Base-by-base conservation (phyloP, 2,888 invertebrate species). In the Apamea sordens region DNA sequence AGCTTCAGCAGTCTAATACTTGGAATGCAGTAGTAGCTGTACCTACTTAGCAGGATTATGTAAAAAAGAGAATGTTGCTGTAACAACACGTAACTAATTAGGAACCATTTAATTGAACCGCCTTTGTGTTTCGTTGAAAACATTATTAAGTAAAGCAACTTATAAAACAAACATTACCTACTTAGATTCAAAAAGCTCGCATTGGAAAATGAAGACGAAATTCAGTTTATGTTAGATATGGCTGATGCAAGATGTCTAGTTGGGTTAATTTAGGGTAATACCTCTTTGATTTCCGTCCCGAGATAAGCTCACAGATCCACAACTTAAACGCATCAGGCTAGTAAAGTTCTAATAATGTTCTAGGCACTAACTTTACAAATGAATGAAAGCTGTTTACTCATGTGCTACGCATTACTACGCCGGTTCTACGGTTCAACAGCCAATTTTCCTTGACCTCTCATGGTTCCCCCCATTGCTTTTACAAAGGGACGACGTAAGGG, bases 351-450 rank as follows among this genome's bases (percentile, higher is more conserved):
- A 76, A 64, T 67, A 86, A 73, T 65, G 56, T 44, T 67, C 64
- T 84, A 77, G 65, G 80, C 63, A 73, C 63, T 85, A 90, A 85
- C 88, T 90, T 90, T 84, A 84, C 86, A 88, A 92, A 89, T 91
- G 91, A 93, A 93, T 93, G 92, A 93, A 94, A 93, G 91, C 91
- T 91, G 90, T 91, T 93, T 92, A 91, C 91, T 91, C 90, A 90
- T 90, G 82, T 88, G 88, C 91, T 92, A 92, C 91, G 92, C 88
- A 91, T 89, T 91, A 92, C 91, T 93, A 93, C 90, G 91, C 84
- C 87, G 89, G 90, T 87, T 89, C 90, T 92, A 92, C 90, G 90
- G 80, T 86, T 82, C 76, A 81, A 63, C 76, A 82, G 84, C 93
- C 92, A 93, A 85, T 92, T 89, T 91, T 83, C 73, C 81, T 86